A percentile compares a stretch with the other conserved stretches of the same genome.
Conservation (phyloP, 2,797 vertebrate genomes). For the Ciconia nigra region DNA sequence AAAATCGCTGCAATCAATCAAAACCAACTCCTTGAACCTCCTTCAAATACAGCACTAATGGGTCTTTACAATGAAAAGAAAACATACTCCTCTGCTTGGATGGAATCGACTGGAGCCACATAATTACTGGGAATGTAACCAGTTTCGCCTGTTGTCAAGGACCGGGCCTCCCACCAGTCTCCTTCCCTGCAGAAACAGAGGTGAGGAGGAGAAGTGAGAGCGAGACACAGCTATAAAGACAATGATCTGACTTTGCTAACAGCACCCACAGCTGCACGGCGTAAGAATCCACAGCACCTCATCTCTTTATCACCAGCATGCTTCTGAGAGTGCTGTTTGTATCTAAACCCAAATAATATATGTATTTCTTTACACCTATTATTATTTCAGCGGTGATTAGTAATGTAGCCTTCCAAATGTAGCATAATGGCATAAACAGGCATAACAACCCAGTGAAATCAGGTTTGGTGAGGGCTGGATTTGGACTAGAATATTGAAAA, state of each 20-base stretch:
- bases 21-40: not conserved
- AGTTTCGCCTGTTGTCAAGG: constrained; percentile 90
- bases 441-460: not conserved
- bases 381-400: not conserved
- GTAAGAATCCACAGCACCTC: not conserved
- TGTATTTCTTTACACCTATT: not conserved
- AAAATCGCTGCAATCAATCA: constrained; percentile 39
- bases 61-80: constrained; percentile 31
- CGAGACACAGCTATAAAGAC: not conserved
- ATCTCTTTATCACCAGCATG: fast-evolving
- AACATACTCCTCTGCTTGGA: constrained; percentile 97
- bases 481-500: not conserved
- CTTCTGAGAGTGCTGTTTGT: not conserved
- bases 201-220: constrained; percentile 22
- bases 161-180: constrained; percentile 98
- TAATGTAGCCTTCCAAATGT: not conserved
- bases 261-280: fast-evolving
- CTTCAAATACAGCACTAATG: not conserved
- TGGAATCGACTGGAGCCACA: constrained; percentile 96
- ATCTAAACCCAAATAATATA: not conserved
- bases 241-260: not conserved
- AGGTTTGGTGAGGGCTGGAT: not conserved
- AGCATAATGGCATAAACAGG: not conserved
- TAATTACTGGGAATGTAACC: constrained; percentile 99
- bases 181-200: constrained; percentile 85